phyloP scores from a whole-genome alignment of 2,797 vertebrate genomes.

The Acanthurus lineatus region DNA sequence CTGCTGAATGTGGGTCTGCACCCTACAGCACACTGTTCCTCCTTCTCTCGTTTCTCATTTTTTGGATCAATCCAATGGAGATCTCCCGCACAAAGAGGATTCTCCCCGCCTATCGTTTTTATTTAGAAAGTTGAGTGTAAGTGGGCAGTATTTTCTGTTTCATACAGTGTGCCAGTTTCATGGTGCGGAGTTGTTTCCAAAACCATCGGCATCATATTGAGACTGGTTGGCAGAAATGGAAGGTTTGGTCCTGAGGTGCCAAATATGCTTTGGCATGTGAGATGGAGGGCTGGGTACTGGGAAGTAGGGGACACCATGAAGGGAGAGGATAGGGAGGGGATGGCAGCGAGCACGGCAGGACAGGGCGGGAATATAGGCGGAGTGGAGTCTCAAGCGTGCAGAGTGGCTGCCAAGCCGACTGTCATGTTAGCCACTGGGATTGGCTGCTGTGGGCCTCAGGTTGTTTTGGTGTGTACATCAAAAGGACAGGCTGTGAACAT shows the following conservation, averaged over 20 bases:
- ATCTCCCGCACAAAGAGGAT: constrained; percentile 68
- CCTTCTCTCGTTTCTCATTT: constrained; percentile 40
- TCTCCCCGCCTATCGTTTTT: constrained; percentile 64
- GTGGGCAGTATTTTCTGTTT: constrained; percentile 67
- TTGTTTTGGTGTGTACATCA: constrained; percentile 83
- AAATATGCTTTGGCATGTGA: constrained; percentile 79
- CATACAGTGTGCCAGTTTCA: constrained; percentile 68
- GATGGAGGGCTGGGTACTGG: constrained; percentile 64
- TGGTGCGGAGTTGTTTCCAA: constrained; percentile 70
- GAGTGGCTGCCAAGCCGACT: constrained; percentile 79
- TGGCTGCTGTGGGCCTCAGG: constrained; percentile 79
- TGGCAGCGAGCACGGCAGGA: constrained; percentile 66
- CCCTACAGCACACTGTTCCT: constrained; percentile 31
- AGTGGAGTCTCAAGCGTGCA: constrained; percentile 66
- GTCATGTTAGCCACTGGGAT: constrained; percentile 80
- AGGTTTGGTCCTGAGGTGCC: constrained; percentile 74
- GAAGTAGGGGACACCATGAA: constrained; percentile 58
- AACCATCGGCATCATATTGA: constrained; percentile 72
- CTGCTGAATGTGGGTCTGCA: constrained; percentile 54
- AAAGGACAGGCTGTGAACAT: constrained; percentile 82
- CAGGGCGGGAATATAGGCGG: constrained; percentile 76
- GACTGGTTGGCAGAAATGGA: constrained; percentile 74
- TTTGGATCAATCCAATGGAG: constrained; percentile 51
- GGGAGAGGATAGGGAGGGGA: constrained; percentile 68
- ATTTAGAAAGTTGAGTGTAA: constrained; percentile 76